Evolutionary conservation across 2,113 vertebrate genomes (phyloP).

Genomic region (Holacanthus passer): DNA sequence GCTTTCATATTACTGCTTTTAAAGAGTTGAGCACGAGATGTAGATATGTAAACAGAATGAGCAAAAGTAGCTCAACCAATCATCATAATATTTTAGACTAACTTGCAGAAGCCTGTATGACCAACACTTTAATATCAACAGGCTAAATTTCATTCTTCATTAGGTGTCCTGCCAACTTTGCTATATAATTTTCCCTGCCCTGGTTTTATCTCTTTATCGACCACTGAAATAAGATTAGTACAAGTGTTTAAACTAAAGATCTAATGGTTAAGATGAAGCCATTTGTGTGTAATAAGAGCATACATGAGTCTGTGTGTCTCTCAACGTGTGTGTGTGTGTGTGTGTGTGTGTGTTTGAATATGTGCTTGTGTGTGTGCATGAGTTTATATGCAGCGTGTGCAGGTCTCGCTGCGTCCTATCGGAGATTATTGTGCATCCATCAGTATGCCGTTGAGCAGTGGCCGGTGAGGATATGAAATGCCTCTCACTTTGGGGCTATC

Average conservation of each 20-base stretch:
- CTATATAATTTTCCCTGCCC: background rate
- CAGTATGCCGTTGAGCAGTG: constrained; percentile 78
- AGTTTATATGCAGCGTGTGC: constrained; percentile 53
- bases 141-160: background rate
- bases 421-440: constrained; percentile 82
- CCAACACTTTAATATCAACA: background rate
- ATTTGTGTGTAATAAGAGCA: constrained; percentile 14
- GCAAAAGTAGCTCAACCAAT: background rate
- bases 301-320: constrained; percentile 17
- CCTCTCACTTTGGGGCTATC: constrained; percentile 70
- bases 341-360: constrained; percentile 15
- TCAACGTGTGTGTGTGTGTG: constrained; percentile 11
- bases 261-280: constrained; percentile 27
- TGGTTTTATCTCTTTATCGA: constrained; percentile 6
- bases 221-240: constrained; percentile 18
- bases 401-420: constrained; percentile 68
- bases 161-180: constrained; percentile 13
- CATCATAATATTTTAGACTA: background rate
- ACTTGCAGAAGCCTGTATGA: background rate
- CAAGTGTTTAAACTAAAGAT: constrained; percentile 29
- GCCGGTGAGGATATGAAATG: constrained; percentile 78
- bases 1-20: background rate
- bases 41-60: background rate
- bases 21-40: background rate
- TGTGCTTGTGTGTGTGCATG: constrained; percentile 37